A percentile compares a stretch with the other conserved stretches of the same genome.
These are phyloP conservation scores for Chondrilla cf. caribensis DNA, from an alignment of 37 sponge, comb jelly and placozoan genomes.

Conservation along the genomic window DNA sequence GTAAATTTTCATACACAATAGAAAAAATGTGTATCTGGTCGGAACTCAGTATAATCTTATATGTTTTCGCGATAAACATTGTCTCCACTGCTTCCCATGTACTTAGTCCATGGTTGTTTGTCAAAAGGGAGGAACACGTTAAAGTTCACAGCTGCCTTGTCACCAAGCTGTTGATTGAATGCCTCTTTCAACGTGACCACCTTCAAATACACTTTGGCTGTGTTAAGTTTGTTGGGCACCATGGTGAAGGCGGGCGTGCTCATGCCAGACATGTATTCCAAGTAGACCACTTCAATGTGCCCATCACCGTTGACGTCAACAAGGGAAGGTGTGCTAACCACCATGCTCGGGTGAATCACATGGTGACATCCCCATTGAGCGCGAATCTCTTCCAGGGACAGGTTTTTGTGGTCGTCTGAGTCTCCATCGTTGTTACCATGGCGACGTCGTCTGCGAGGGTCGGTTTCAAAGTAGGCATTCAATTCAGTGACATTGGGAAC, in stretches of 20 bases:
- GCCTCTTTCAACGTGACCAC: conserved; percentile 38
- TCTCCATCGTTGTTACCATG: not conserved
- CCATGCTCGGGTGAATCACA: not conserved
- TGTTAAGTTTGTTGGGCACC: not conserved
- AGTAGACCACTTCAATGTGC: conserved; percentile 39
- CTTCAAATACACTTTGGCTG: not conserved
- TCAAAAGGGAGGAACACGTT: conserved; percentile 30
- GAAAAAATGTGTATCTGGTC: too few species aligned
- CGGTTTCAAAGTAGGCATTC: too few species aligned
- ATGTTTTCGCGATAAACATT: too few species aligned
- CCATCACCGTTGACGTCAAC: conserved; percentile 63
- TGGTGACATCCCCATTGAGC: conserved; percentile 23
- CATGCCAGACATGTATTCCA: not conserved
- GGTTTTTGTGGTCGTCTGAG: not conserved
- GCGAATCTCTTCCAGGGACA: not conserved
- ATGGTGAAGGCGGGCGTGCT: not conserved
- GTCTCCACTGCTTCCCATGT: conserved; percentile 55
- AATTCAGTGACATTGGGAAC: not conserved
- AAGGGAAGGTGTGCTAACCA: conserved; percentile 26
- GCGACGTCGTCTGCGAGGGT: not conserved
- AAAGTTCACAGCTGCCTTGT: conserved; percentile 28
- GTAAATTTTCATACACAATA: too few species aligned
- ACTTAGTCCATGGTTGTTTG: conserved; percentile 69
- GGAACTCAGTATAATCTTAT: too few species aligned
- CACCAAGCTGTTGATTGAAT: conserved; percentile 28